Base-by-base conservation (phyloP, 2,888 invertebrate genomes). In the Drosophila cognata region DNA sequence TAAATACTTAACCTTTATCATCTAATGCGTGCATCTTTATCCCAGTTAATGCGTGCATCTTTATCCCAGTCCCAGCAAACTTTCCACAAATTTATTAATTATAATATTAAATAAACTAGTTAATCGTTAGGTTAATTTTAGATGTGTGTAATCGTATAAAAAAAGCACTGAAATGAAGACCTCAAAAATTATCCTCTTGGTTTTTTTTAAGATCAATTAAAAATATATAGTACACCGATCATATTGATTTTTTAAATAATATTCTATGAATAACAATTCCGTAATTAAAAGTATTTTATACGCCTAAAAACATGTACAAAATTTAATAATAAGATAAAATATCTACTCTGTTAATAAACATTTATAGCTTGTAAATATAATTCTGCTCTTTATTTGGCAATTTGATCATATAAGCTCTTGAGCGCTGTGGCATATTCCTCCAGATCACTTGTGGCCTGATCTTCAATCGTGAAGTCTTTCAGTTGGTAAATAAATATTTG, bases 401-500 rank as follows among this genome's bases (percentile, higher is more conserved):
- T 70, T 35, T 57, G 50, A 51, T n/a, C 33, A 21, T 68, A 71
- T 59, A 74, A 68, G 28, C 28, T 71, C 6, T 64, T 55, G 10
- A 91, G 68, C 5, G 91, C 84, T 11, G 64, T 62, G 0, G 57
- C 21, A 46, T 71, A 82, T 7, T 77, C 71, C 0, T 41, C n/a
- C 0, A 89, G 33, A 5, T 77, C 58, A 16, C 18, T n/a, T 11
- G 50, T 65, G 5, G 68, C 43, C 28, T 63, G 35, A 16, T 58
- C 43, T 8, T 36, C n/a, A 2, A 43, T 6, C 1, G 70, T 7
- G 0, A 65, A 53, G 50, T 57, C 74, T 29, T 79, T 66, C 31
- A 92, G 48, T 62, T 92, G 92, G 46, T 67, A 70, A 43, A 73
- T 62, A 36, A 92, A 90, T 0, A 87, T 82, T 35, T 87, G 74